These are phyloP conservation scores for Aspidiotus rigidus DNA, from an alignment of 2,888 invertebrate genomes.

Conservation along the genomic window DNA sequence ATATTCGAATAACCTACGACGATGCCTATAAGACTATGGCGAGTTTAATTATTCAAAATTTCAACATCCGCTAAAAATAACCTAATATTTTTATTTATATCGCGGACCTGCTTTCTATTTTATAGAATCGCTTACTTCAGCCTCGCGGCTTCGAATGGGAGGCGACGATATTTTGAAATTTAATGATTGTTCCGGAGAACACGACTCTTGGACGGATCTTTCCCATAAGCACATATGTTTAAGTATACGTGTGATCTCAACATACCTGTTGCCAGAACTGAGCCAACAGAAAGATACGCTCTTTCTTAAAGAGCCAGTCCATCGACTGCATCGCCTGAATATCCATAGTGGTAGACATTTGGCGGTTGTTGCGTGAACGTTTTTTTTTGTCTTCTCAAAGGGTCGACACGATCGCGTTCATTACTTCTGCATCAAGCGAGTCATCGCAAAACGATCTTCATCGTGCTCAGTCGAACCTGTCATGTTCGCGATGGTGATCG, in stretches of 20 bases:
- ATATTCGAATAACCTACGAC: no score
- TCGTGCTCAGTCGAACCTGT: constrained; percentile 12
- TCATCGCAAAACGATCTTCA: background rate
- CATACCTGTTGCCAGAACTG: constrained; percentile 96
- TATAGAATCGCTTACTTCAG: no score
- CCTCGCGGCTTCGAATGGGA: no score
- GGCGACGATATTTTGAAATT: no score
- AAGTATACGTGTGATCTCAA: constrained; percentile 26
- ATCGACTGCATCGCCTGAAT: constrained; percentile 89
- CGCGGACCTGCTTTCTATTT: no score
- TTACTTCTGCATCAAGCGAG: constrained; percentile 8
- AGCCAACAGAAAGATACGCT: constrained; percentile 84
- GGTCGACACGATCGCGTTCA: constrained; percentile 1
- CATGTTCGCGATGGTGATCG: constrained; percentile 8
- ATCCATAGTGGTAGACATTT: constrained; percentile 52
- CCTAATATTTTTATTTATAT: no score
- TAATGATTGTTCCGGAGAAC: no score
- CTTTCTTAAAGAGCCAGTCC: constrained; percentile 95
- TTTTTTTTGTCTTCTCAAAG: background rate
- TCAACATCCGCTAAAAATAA: no score
- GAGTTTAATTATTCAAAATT: no score
- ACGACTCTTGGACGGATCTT: no score
- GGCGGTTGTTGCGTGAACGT: background rate
- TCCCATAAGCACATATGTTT: no score
- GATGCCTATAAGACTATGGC: no score